phyloP scores from a whole-genome alignment of 2,888 invertebrate species.

The Stenchaetothrips biformis region DNA sequence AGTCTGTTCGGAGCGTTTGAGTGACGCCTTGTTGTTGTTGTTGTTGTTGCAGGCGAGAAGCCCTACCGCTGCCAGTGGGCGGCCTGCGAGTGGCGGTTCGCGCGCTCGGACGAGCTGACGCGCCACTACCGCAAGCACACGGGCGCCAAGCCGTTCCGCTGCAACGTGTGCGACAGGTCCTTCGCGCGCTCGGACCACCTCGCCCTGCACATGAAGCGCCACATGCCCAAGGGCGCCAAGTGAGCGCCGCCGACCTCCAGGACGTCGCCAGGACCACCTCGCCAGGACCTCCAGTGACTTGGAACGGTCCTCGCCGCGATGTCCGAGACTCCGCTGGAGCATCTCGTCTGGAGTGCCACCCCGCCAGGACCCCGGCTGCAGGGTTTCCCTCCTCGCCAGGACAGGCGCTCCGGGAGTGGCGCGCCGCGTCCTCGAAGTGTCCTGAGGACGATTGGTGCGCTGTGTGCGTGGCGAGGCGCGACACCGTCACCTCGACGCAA shows the following conservation, averaged over 20 bases:
- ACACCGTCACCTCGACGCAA: not conserved
- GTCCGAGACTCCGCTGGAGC: too few species aligned
- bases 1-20: not conserved
- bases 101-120: constrained; percentile 54
- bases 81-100: constrained; percentile 55
- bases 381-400: not conserved
- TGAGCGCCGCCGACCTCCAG: constrained; percentile 44
- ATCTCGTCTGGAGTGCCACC: not conserved
- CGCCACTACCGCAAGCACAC: constrained; percentile 56
- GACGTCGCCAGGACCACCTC: not conserved
- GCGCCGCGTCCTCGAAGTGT: not conserved
- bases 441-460: not conserved
- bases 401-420: not conserved
- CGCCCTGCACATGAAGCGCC: constrained; percentile 56
- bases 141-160: constrained; percentile 56
- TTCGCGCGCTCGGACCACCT: constrained; percentile 57
- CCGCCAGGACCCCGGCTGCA: not conserved
- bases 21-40: not conserved
- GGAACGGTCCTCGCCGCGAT: not conserved
- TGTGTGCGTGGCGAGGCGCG: not conserved
- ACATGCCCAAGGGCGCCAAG: constrained; percentile 79
- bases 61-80: constrained; percentile 55
- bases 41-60: constrained; percentile 50
- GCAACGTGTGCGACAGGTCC: constrained; percentile 53
- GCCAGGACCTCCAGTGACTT: not conserved